A percentile compares a stretch with the other conserved stretches of the same genome.
Evolutionary conservation across 2,888 invertebrate species (phyloP).

Genomic region (Cecidostiba fungosa): DNA sequence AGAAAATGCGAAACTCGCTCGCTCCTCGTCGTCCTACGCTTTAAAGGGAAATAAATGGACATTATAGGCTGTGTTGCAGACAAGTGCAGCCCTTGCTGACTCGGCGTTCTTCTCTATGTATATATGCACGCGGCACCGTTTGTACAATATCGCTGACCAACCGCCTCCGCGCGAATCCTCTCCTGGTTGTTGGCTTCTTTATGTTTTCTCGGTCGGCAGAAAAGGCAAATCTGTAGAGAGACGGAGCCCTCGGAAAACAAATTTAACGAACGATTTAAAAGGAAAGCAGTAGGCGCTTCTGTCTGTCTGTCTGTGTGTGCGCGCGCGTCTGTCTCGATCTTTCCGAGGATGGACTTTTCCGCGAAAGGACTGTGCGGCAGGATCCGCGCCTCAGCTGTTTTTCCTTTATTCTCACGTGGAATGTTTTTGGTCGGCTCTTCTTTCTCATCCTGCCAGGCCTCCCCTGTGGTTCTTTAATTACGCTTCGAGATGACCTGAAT

Average conservation of each 20-base stretch:
- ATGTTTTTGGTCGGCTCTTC: constrained; percentile 30
- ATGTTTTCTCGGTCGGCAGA: background rate
- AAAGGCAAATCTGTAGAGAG: constrained; percentile 16
- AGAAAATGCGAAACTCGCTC: constrained; percentile 31
- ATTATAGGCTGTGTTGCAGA: background rate
- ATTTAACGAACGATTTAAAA: constrained; percentile 57
- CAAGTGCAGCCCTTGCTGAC: constrained; percentile 53
- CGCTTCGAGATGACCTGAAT: constrained; percentile 29
- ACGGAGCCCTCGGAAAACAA: constrained; percentile 30
- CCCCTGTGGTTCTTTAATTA: constrained; percentile 44
- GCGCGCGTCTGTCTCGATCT: background rate
- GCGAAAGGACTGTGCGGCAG: constrained; percentile 39
- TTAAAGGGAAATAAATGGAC: constrained; percentile 55
- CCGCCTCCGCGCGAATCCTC: constrained; percentile 48
- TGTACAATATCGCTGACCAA: constrained; percentile 41
- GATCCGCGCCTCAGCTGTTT: constrained; percentile 33
- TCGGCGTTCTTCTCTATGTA: constrained; percentile 42
- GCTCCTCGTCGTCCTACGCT: background rate
- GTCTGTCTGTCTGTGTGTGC: background rate
- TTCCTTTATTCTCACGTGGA: constrained; percentile 24
- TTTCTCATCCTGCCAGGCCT: background rate
- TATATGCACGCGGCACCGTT: constrained; percentile 36
- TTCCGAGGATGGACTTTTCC: constrained; percentile 39
- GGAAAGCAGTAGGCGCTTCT: constrained; percentile 23
- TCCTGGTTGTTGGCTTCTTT: constrained; percentile 35